Evolutionary conservation across 2,888 invertebrate species (phyloP).

Genomic region (Sycophila texana): DNA sequence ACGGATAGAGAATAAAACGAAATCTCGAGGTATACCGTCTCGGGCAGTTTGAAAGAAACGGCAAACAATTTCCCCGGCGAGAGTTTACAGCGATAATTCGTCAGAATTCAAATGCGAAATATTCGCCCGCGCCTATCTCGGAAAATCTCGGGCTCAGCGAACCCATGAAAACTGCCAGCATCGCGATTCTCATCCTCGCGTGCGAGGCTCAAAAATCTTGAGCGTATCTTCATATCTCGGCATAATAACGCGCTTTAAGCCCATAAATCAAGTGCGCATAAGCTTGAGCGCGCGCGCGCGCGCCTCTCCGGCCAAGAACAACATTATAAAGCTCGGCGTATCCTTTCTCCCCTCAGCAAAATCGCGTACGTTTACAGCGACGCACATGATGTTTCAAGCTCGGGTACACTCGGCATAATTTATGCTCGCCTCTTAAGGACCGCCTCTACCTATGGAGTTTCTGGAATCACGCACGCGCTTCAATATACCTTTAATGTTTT

Average conservation of each 20-base stretch:
- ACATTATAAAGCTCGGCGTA: conserved; percentile 1
- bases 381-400: neutral
- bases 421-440: conserved; percentile 3
- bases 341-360: neutral
- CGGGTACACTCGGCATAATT: conserved; percentile 18
- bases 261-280: conserved; percentile 13
- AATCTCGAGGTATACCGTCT: neutral
- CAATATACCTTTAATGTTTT: no score
- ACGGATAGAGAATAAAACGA: no score
- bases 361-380: conserved; percentile 11
- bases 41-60: neutral
- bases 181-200: neutral
- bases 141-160: neutral
- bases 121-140: neutral
- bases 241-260: neutral
- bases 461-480: no score
- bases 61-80: neutral
- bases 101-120: neutral
- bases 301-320: conserved; percentile 1
- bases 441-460: no score
- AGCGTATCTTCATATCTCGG: neutral
- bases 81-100: neutral
- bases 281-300: neutral
- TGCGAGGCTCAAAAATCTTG: neutral
- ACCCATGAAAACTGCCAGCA: conserved; percentile 2